Evolutionary conservation across 2,888 invertebrate genomes (phyloP), one percentile per base, ranked within the genome.

Genomic region (Troglohyphantes excavatus): DNA sequence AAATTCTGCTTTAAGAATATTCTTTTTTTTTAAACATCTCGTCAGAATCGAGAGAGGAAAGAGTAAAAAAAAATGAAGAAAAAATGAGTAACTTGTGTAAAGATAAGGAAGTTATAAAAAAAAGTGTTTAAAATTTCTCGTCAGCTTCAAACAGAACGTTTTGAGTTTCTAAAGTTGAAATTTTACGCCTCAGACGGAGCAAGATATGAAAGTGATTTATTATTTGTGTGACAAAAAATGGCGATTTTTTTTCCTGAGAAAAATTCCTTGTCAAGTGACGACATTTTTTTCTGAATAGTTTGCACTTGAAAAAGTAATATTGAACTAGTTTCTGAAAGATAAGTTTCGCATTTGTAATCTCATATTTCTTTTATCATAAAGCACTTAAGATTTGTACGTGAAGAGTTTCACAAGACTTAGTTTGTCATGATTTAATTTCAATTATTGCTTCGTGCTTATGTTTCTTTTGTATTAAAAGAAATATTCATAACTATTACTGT

Each of bases 51-150:
- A 21, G 5, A 27, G 6, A 72, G 7, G 70, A 39, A 33, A 1
- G 39, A n/a, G 33, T 63, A 61, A 76, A 78, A 76, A 76, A 68
- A 26, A 76, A 33, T 63, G n/a, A 33, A 43, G 53, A 65, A 63
- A 39, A 72, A 72, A 72, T 43, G 33, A 33, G 33, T 61, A 75
- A 59, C 78, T 6, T 33, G n/a, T 68, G 63, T 78, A 65, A 78
- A 78, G 78, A 78, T 78, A 78, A 78, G 78, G 53, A 78, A 78
- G 65, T 43, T 63, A 17, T 53, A 78, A 65, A 43, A 76, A 75
- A 78, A 39, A 63, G 78, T 78, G 78, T 78, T 78, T 78, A 78
- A 78, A 68, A 78, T 78, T 78, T 78, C 78, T 78, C 65, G 76
- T 21, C 29, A 33, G 17, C 63, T 23, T 43, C 26, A 23, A 23